A percentile compares a stretch with the other conserved stretches of the same genome.
Evolutionary conservation across 2,113 vertebrate genomes (phyloP).

Genomic region (Crotalus viridis): DNA sequence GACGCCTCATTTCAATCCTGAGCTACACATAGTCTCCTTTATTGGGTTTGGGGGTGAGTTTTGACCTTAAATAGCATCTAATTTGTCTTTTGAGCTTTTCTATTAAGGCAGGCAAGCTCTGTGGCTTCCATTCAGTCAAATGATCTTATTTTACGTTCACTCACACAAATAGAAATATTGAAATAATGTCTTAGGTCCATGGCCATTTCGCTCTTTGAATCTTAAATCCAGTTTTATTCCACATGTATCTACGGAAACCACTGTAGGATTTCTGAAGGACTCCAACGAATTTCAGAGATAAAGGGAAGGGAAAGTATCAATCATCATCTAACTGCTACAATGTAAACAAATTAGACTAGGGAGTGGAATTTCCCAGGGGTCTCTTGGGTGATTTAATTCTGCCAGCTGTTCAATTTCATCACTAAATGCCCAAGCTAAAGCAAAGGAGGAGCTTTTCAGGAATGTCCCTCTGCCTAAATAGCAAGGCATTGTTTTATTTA

Average conservation of each 20-base stretch:
- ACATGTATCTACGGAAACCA: background rate
- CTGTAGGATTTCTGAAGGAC: background rate
- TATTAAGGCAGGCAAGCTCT: background rate
- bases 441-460: conserved; percentile 43
- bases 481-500: conserved; percentile 43
- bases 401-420: conserved; percentile 57
- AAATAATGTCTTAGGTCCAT: background rate
- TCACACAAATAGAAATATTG: background rate
- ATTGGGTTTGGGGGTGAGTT: background rate
- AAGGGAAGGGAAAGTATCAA: conserved; percentile 13
- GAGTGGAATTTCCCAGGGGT: conserved; percentile 10
- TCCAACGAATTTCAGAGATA: background rate
- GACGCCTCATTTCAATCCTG: background rate
- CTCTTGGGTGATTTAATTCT: conserved; percentile 32
- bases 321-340: conserved; percentile 11
- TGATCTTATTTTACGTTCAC: background rate
- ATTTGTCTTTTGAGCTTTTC: background rate
- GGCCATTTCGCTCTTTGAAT: background rate
- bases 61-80: background rate
- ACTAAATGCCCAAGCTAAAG: conserved; percentile 43
- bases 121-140: background rate
- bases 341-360: conserved; percentile 24
- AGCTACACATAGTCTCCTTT: background rate
- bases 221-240: background rate
- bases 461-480: conserved; percentile 44